Evolutionary conservation across 2,888 invertebrate species (phyloP).

Genomic region (Drosophila pegasa): DNA sequence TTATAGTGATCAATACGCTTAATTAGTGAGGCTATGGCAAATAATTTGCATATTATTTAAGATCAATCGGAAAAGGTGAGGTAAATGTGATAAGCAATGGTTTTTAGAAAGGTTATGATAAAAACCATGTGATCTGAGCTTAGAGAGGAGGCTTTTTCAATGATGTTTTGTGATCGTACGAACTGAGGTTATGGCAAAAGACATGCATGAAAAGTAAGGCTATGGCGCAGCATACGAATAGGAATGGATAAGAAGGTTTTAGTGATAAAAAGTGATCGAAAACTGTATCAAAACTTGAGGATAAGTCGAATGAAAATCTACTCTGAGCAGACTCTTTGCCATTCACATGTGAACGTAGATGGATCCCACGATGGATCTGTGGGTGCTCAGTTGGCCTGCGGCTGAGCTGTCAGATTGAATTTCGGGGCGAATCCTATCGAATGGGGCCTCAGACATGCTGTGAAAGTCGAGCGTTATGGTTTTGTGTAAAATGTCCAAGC

Average conservation of each 20-base stretch:
- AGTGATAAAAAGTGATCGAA: no score
- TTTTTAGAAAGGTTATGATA: no score
- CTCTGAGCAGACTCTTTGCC: not conserved
- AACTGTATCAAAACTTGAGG: not conserved
- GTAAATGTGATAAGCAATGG: no score
- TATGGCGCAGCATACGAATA: not conserved
- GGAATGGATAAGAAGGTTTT: no score
- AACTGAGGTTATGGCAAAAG: no score
- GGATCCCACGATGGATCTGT: not conserved
- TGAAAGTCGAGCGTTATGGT: slow-evolving; percentile 60
- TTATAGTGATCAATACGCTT: not conserved
- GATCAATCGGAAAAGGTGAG: no score
- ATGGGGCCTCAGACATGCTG: slow-evolving; percentile 39
- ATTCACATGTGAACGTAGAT: not conserved
- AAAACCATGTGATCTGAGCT: no score
- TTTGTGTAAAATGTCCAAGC: slow-evolving; percentile 69
- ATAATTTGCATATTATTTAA: no score
- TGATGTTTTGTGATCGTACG: no score
- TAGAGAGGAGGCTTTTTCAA: no score
- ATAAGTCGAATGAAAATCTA: not conserved
- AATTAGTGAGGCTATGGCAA: not conserved
- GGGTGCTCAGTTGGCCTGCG: slow-evolving; percentile 13
- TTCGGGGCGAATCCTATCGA: not conserved
- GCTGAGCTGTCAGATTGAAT: not conserved
- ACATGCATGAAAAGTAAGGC: no score